Base-by-base conservation (phyloP, 2,888 invertebrate species). In the Schizaphis graminum region DNA sequence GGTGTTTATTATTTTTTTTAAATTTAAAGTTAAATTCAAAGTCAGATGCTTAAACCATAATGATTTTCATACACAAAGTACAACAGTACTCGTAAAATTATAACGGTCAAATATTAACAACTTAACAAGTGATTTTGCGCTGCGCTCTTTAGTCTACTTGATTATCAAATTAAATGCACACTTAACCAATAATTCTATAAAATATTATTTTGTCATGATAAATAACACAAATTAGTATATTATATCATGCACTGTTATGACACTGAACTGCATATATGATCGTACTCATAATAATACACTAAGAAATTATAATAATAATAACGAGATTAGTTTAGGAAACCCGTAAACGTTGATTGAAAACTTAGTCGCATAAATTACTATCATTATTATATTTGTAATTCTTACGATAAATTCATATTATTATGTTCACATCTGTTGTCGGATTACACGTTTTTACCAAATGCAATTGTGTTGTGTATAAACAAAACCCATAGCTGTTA, bases 371-470 rank as follows among this genome's bases (percentile, higher is more conserved):
- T 67, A 49, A 90, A 67, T 47, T 77, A n/a, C 21, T 53, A 84
- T 84, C 28, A 3, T n/a, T 84, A 91, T 84, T 56, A 24, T 84
- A 56, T 53, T 56, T 28, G 56, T 85, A 84, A 28, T 47, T 91
- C 84, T 91, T 85, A 35, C 84, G 53, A 56, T 56, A 84, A 84
- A 91, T 84, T 47, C 11, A 41, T 56, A 91, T 91, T 56, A 91
- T 91, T 56, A 91, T 57, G 26, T 41, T 84, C 84, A 84, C 91
- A 91, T 91, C 91, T 91, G 91, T 41, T 84, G 53, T 91, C 28
- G 91, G 41, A 85, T 84, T 91, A 91, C 41, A 56, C 28, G 86
- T 86, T 56, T 41, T 86, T 26, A 86, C 47, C 85, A 86, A 91
- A 86, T 35, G 91, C 44, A 86, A 84, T 91, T 44, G 11, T 85